Evolutionary conservation across 2,888 invertebrate species (phyloP).

Genomic region (Branchipolynoe longqiensis): DNA sequence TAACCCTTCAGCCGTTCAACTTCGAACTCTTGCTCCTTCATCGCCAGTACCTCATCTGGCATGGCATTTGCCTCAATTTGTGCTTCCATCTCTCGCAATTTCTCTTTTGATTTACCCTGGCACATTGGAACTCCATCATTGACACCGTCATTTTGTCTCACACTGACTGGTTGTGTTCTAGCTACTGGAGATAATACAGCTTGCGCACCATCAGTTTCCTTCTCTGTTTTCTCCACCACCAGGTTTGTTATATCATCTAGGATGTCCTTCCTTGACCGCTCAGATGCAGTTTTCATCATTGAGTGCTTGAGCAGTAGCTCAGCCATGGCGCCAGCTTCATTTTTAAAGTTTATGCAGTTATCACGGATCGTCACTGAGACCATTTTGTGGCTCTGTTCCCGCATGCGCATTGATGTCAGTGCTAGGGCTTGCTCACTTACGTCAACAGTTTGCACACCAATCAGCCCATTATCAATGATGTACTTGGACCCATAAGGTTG

Average conservation of each 20-base stretch:
- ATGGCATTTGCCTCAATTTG: neutral
- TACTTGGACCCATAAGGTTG: neutral
- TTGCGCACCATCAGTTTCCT: too few relatives aligned
- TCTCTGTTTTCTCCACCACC: too few relatives aligned
- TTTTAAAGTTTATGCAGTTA: neutral
- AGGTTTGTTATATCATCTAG: too few relatives aligned
- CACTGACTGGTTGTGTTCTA: too few relatives aligned
- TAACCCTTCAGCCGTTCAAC: neutral
- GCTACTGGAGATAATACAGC: too few relatives aligned
- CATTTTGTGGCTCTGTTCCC: constrained; percentile 35
- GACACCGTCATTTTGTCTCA: too few relatives aligned
- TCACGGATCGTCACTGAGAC: constrained; percentile 6
- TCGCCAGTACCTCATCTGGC: neutral
- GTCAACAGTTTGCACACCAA: neutral
- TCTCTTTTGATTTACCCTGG: too few relatives aligned
- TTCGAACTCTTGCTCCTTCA: neutral
- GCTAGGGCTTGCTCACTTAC: neutral
- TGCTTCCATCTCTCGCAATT: too few relatives aligned
- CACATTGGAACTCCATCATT: too few relatives aligned
- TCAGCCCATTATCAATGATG: neutral
- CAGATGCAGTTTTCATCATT: neutral
- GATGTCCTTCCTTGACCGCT: too few relatives aligned
- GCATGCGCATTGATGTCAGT: neutral
- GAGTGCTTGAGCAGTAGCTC: neutral
- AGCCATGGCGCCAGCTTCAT: neutral